Base-by-base conservation (phyloP, 1,140 invertebrate species). In the Heliconius congener region DNA sequence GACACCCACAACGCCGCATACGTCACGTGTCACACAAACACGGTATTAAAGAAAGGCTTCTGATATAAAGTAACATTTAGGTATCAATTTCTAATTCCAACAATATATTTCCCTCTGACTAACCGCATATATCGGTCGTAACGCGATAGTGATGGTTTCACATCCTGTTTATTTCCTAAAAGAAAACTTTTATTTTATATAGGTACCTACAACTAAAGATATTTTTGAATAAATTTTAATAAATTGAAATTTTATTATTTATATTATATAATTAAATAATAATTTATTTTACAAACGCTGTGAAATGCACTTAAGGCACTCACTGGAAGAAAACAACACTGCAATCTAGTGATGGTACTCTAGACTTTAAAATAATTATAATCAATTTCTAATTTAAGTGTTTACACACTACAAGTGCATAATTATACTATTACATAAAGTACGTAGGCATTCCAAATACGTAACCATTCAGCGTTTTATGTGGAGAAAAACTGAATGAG, bases 91-190 rank as follows among this genome's bases (percentile, higher is more conserved):
- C 79, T 81, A 81, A 77, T 77, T 70, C 75, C 73, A 76, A 71
- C 81, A 75, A 78, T 83, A 83, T 78, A 78, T 83, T 81, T 83
- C 82, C 82, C 77, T 50, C 73, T 73, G 55, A 79, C 55, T 50
- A 76, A 84, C 83, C 83, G 74, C 83, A 82, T 72, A 60, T 82
- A 82, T 82, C 77, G 75, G 81, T 81, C 72, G 83, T 80, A 84
- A 82, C 73, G 19, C 72, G 83, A 84, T 83, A 83, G 74, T 76
- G 42, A 71, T 73, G 82, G 80, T 79, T 79, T 79, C 80, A 77
- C 75, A 81, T 81, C 82, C 79, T 81, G 74, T 72, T 71, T 71
- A 23, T 76, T 80, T 80, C 71, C 74, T 57, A 76, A 42, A 75
- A 80, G 74, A 79, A 75, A 55, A 76, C 0, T 75, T 11, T 13